These are phyloP conservation scores for Chromoteleia sp. DNA, from an alignment of 2,888 invertebrate genomes.

Conservation along the genomic window DNA sequence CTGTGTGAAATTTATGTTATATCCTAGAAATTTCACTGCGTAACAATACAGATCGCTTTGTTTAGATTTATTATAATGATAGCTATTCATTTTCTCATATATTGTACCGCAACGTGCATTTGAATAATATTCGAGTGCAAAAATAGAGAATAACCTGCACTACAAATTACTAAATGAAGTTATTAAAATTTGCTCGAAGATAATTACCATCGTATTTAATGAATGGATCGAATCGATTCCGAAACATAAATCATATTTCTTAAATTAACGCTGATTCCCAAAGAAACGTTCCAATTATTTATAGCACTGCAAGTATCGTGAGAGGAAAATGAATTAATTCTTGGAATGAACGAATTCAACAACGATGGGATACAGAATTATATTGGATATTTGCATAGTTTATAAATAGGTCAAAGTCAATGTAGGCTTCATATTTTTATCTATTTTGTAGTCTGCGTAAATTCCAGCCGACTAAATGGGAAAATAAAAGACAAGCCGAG, in stretches of 20 bases:
- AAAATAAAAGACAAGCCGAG: too few species aligned
- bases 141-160: neutral
- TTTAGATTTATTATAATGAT: constrained; percentile 50
- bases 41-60: constrained; percentile 44
- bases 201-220: constrained; percentile 16
- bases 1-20: constrained; percentile 54
- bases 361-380: too few species aligned
- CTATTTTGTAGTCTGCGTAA: constrained; percentile 13
- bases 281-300: neutral
- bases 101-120: constrained; percentile 20
- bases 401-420: constrained; percentile 52
- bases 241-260: neutral
- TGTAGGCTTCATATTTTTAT: constrained; percentile 6
- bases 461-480: too few species aligned
- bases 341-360: too few species aligned
- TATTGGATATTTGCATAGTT: constrained; percentile 23
- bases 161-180: constrained; percentile 12
- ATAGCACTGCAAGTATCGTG: too few species aligned
- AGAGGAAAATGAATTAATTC: too few species aligned
- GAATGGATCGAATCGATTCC: neutral
- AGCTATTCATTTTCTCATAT: constrained; percentile 45
- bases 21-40: constrained; percentile 43
- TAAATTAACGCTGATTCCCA: neutral
- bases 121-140: constrained; percentile 27
- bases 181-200: constrained; percentile 15